A percentile compares a stretch with the other conserved stretches of the same genome.
phyloP scores from a whole-genome alignment of 92 coral and sea anemone species.

The Parazoanthus atlanticus region DNA sequence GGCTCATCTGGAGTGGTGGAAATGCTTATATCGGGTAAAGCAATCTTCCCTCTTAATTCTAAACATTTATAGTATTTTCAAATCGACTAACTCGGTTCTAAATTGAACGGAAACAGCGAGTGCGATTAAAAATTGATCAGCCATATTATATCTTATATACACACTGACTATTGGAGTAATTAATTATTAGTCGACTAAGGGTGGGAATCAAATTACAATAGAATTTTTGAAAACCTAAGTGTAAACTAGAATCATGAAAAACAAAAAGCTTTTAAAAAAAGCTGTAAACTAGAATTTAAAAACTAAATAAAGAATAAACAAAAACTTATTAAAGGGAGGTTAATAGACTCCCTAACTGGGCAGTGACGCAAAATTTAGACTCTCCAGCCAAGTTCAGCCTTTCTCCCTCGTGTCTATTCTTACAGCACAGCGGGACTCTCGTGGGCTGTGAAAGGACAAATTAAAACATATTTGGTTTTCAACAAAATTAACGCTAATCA shows the following conservation, averaged over 20 bases:
- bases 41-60: not conserved
- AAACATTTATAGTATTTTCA: not conserved
- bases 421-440: not conserved
- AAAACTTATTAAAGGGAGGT: not conserved
- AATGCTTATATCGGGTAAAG: not conserved
- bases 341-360: not conserved
- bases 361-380: not conserved
- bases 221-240: too few species aligned
- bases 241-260: too few species aligned
- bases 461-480: not conserved
- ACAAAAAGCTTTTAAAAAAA: too few species aligned
- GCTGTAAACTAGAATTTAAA: not conserved
- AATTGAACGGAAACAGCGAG: not conserved
- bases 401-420: not conserved
- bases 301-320: too few species aligned
- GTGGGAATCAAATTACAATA: too few species aligned
- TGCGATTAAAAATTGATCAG: not conserved
- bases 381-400: not conserved
- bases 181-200: too few species aligned
- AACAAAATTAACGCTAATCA: not conserved
- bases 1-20: not conserved
- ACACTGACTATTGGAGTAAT: not conserved
- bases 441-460: not conserved
- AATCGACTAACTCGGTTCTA: not conserved
- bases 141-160: not conserved